Evolutionary conservation across 2,888 invertebrate genomes (phyloP), one percentile per base, ranked within the genome.

Genomic region (Habroteleia sp.): DNA sequence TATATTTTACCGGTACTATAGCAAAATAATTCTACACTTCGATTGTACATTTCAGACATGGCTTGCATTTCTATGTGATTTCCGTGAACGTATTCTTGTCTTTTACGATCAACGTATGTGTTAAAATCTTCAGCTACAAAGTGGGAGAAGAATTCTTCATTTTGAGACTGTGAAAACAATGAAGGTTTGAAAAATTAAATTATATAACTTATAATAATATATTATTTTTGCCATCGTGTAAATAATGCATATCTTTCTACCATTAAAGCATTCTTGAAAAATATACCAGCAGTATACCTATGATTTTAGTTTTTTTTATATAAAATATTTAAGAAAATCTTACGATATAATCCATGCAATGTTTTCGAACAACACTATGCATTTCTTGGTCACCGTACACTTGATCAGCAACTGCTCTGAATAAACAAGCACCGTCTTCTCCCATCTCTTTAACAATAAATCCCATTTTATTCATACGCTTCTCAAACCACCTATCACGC

Each of bases 21-120:
- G 84, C 94, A 93, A 87, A 94, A 97, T 6, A 97, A 93, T 89
- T 96, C 96, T 66, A 97, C 94, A 1, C 94, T 94, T 68, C 96
- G 91, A 89, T 95, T 96, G 87, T 95, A 96, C 89, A 97, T 93
- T 89, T 97, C 96, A 60, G 95, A 94, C 91, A 97, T 93, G 13
- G 96, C 96, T 88, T 96, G 96, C 86, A 97, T 95, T 89, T 97
- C 97, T 79, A 96, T 92, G 86, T 97, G 96, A 89, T 97, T 97
- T 39, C 97, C 97, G 88, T 96, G 96, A 16, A 94, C 94, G 85
- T 93, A 92, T 82, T 93, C 93, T 81, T 92, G 91, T 13, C 95
- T 91, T 88, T 97, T 97, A 29, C 97, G 91, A 80, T 92, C 92
- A 14, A 97, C 92, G 84, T 97, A 97, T 29, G 92, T 93, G 73